These are phyloP conservation scores for Vicugna pacos DNA, from an alignment of 2,113 vertebrate genomes.

Conservation along the genomic window DNA sequence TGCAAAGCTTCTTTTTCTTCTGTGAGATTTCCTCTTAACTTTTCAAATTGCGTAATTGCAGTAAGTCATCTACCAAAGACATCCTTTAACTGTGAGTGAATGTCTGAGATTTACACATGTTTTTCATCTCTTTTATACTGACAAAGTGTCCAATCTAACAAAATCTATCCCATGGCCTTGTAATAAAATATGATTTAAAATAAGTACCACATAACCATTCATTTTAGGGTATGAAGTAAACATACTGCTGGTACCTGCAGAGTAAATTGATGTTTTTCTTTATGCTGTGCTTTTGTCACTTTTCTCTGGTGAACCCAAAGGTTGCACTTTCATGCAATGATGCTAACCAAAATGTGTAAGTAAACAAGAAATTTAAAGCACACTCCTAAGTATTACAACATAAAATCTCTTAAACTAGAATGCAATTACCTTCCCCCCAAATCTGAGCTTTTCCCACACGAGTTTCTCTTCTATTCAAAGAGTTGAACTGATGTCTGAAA, in stretches of 20 bases:
- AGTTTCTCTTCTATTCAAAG: neutral
- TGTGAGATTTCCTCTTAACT: neutral
- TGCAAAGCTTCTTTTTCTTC: neutral
- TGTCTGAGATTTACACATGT: neutral
- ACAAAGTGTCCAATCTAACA: constrained; percentile 15
- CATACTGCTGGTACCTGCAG: constrained; percentile 10
- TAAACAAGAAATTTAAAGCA: constrained; percentile 24
- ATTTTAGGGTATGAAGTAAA: constrained; percentile 66
- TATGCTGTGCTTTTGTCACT: constrained; percentile 2
- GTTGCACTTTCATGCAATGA: constrained; percentile 32
- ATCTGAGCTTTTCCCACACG: neutral
- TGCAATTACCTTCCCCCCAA: neutral
- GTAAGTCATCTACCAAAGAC: neutral
- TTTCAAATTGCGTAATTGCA: neutral
- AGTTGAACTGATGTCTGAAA: neutral
- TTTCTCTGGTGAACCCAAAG: constrained; percentile 14
- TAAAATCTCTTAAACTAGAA: neutral
- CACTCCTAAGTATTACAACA: neutral
- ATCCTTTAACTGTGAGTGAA: neutral
- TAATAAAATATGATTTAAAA: constrained; percentile 61
- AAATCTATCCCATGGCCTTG: constrained; percentile 42
- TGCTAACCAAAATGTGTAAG: neutral
- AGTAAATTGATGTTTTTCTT: constrained; percentile 73
- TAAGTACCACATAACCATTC: constrained; percentile 33
- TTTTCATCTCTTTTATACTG: neutral